A percentile compares a stretch with the other conserved stretches of the same genome.
phyloP scores from a whole-genome alignment of 2,888 invertebrate genomes.

The Autographa gamma region DNA sequence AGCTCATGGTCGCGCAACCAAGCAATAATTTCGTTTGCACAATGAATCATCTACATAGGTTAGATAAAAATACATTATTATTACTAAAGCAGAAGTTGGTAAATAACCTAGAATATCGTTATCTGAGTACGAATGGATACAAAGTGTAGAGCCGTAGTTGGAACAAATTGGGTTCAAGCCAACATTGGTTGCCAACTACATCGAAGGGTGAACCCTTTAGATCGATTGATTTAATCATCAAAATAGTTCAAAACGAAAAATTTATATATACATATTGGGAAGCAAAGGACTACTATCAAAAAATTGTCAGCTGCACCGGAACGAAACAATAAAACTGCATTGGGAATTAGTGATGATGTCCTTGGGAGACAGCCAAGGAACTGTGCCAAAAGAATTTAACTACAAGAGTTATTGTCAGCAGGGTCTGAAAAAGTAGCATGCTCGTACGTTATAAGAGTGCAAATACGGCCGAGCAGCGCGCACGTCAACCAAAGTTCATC shows the following conservation, averaged over 20 bases:
- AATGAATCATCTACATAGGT: conserved; percentile 52
- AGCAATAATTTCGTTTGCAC: conserved; percentile 58
- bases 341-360: conserved; percentile 63
- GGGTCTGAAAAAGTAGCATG: conserved; percentile 40
- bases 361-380: conserved; percentile 67
- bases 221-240: conserved; percentile 70
- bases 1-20: conserved; percentile 53
- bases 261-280: conserved; percentile 53
- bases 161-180: conserved; percentile 80
- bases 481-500: conserved; percentile 42
- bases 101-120: conserved; percentile 71
- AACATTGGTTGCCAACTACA: conserved; percentile 77
- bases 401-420: conserved; percentile 58
- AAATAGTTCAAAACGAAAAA: conserved; percentile 61
- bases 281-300: conserved; percentile 44
- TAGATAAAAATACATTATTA: conserved; percentile 44
- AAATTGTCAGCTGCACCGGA: conserved; percentile 30
- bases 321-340: conserved; percentile 67
- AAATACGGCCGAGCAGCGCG: conserved; percentile 39
- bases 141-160: conserved; percentile 69
- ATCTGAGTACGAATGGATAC: conserved; percentile 63
- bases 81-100: conserved; percentile 52
- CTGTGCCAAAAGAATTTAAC: conserved; percentile 71
- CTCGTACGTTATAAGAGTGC: conserved; percentile 41
- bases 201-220: conserved; percentile 73